Evolutionary conservation across 2,888 invertebrate genomes (phyloP), one percentile per base, ranked within the genome.

Genomic region (Eudemis profundana): DNA sequence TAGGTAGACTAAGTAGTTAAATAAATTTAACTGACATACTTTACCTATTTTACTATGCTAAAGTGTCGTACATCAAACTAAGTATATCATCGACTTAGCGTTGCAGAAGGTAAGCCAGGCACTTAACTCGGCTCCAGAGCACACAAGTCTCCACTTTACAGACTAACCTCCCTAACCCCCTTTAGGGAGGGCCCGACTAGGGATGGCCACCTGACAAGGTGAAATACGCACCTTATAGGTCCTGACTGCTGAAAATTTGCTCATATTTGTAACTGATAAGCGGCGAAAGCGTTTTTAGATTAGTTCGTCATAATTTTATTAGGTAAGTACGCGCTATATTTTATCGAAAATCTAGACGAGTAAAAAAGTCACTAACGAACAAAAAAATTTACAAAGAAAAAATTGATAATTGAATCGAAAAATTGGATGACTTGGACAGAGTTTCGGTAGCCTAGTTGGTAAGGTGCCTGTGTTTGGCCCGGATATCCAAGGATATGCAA

Each of bases 91-190:
- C 53, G 46, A 53, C 51, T 53, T 61, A 53, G 61, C 53, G 53
- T 40, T 44, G 51, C 53, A 46, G 36, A 53, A 53, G 61, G 61
- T 61, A 61, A 53, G 61, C 53, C 53, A 53, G 51, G 36, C 61
- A 53, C 61, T 61, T 61, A 61, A 53, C 53, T 61, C 61, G 12
- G 53, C 40, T 44, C 40, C 21, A 27, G 60, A 50, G 61, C 53
- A 46, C 36, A 61, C 53, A 36, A 61, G 61, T 21, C 51, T 44
- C 53, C 23, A 46, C 44, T 36, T 53, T 51, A 50, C 14, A 50
- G 40, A 36, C 61, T 51, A 56, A 21, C 53, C 50, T 23, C 33
- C 23, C 40, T 12, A 42, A 33, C 46, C 33, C 61, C 53, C 23
- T 15, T 21, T 12, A 12, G 42, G 33, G 44, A 33, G 44, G 27